Evolutionary conservation across 64 coral and sea anemone genomes (phyloP).

Genomic region (Actinia tenebrosa): DNA sequence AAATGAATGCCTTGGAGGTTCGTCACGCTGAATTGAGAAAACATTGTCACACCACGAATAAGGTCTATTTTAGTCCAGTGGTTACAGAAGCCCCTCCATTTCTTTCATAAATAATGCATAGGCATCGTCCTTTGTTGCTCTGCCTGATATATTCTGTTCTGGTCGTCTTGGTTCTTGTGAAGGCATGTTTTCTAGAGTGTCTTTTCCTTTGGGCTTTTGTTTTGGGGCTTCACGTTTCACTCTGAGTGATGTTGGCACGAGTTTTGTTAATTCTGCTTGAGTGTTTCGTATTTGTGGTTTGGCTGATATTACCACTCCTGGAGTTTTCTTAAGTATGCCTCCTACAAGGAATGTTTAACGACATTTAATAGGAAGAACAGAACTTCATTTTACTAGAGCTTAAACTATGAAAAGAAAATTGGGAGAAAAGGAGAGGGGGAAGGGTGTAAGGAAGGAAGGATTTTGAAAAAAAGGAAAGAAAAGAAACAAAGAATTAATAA

Average conservation of each 20-base stretch:
- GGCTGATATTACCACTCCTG: constrained; percentile 66
- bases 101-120: constrained; percentile 99
- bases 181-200: constrained; percentile 61
- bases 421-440: not conserved
- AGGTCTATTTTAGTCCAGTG: too few relatives aligned
- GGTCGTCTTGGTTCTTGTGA: constrained; percentile 49
- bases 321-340: constrained; percentile 74
- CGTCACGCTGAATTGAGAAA: too few relatives aligned
- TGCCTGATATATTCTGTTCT: constrained; percentile 51
- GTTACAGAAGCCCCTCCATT: constrained; percentile 95
- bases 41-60: too few relatives aligned
- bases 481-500: not conserved
- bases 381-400: not conserved
- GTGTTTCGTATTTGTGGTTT: constrained; percentile 97
- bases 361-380: not conserved
- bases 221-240: constrained; percentile 93
- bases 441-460: too few relatives aligned
- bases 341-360: not conserved
- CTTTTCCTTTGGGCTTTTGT: constrained; percentile 64
- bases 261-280: constrained; percentile 92
- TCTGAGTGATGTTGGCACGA: constrained; percentile 84
- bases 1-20: too few relatives aligned
- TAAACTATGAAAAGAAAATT: not conserved
- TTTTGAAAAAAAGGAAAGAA: not conserved
- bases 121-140: constrained; percentile 91